Evolutionary conservation across 2,113 vertebrate species (phyloP).

Genomic region (Oostethus manadensis): DNA sequence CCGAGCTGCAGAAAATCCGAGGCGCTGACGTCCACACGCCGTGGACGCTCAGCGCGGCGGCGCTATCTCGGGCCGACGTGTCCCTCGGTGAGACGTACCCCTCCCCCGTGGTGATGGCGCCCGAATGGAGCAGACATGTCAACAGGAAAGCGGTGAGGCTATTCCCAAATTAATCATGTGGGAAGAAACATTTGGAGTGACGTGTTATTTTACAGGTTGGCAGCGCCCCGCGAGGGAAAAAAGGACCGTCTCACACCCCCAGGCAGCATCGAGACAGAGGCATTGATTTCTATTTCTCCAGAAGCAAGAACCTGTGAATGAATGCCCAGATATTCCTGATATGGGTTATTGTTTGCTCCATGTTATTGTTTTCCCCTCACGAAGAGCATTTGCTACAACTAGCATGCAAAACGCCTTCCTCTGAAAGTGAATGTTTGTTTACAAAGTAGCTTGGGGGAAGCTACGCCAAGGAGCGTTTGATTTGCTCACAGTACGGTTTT

Average conservation of each 20-base stretch:
- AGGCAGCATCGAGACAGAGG: constrained; percentile 69
- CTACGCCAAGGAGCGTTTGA: no score
- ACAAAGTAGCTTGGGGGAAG: no score
- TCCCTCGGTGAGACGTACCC: constrained; percentile 73
- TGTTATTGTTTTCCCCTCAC: no score
- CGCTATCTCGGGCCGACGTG: constrained; percentile 61
- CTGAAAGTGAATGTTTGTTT: no score
- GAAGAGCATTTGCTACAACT: no score
- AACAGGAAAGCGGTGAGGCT: constrained; percentile 68
- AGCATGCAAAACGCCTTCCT: no score
- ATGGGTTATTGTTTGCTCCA: no score
- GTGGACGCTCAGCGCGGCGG: constrained; percentile 67
- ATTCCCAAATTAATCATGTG: background rate
- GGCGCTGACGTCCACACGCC: constrained; percentile 72
- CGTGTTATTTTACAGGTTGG: constrained; percentile 42
- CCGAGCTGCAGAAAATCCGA: constrained; percentile 69
- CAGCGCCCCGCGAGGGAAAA: constrained; percentile 54
- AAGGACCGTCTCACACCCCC: constrained; percentile 53
- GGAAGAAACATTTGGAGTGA: no score
- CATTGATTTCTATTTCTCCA: constrained; percentile 79
- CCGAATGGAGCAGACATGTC: constrained; percentile 74
- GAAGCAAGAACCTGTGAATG: constrained; percentile 61
- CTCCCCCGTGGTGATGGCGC: constrained; percentile 65
- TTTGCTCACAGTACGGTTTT: no score
- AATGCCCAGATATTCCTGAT: no score